Percentiles rank a stretch among this genome's conserved stretches.
phyloP scores from a whole-genome alignment of 2,797 vertebrate genomes.

The Lacerta bilineata region DNA sequence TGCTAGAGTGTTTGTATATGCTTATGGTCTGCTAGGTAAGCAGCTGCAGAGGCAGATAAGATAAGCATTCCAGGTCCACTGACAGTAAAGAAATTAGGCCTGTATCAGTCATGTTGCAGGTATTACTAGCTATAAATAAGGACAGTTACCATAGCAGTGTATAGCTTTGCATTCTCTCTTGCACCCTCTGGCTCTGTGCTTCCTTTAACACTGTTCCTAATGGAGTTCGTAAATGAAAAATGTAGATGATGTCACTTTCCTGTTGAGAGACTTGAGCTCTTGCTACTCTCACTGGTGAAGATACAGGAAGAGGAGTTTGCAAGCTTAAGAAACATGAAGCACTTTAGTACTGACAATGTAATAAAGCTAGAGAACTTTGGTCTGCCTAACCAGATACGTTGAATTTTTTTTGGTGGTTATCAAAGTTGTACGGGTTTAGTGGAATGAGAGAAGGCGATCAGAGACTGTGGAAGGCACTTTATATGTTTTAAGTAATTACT shows the following conservation, averaged over 20 bases:
- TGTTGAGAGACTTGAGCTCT: conserved; percentile 34
- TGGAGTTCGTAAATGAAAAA: conserved; percentile 52
- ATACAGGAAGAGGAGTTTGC: neutral
- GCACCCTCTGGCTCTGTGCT: neutral
- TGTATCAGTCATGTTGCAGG: neutral
- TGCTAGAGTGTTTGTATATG: neutral
- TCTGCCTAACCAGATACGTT: neutral
- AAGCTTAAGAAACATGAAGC: neutral
- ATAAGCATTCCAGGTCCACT: neutral
- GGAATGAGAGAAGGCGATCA: neutral
- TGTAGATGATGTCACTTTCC: conserved; percentile 36
- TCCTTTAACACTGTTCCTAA: conserved; percentile 44
- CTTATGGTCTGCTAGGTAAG: neutral
- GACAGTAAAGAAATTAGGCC: conserved; percentile 18
- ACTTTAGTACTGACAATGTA: neutral
- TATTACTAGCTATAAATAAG: conserved; percentile 16
- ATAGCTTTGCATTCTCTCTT: neutral
- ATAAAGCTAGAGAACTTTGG: neutral
- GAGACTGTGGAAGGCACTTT: neutral
- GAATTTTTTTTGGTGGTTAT: neutral
- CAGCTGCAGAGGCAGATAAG: conserved; percentile 15
- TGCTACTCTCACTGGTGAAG: neutral
- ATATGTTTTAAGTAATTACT: neutral
- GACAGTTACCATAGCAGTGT: neutral
- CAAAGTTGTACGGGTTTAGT: too few relatives aligned